A percentile compares a stretch with the other conserved stretches of the same genome.
These are phyloP conservation scores for Lasioglossum vierecki DNA, from an alignment of 2,888 invertebrate species.

Conservation along the genomic window DNA sequence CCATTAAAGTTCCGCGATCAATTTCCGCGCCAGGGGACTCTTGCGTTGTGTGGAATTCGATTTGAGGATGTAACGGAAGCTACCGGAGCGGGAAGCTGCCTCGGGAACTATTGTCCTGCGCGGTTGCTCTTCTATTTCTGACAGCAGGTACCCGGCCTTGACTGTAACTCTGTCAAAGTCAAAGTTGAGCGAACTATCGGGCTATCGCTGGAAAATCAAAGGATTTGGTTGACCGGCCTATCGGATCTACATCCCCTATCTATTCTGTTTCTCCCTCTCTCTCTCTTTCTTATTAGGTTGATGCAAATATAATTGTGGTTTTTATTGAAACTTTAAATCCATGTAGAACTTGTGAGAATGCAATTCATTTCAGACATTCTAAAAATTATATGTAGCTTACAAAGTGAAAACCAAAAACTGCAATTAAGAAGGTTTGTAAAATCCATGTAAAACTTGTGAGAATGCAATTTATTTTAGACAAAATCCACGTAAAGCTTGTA, in stretches of 20 bases:
- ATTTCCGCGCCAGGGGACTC: conserved; percentile 16
- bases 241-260: neutral
- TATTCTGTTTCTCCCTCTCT: neutral
- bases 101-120: conserved; percentile 37
- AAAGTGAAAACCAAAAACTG: no score
- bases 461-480: no score
- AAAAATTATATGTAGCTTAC: no score
- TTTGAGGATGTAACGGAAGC: conserved; percentile 39
- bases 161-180: conserved; percentile 32
- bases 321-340: no score
- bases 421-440: no score
- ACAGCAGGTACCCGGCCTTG: conserved; percentile 40
- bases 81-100: conserved; percentile 11
- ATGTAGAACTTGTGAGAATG: no score
- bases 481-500: no score
- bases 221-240: neutral
- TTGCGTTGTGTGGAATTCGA: conserved; percentile 16
- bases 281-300: neutral
- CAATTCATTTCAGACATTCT: neutral
- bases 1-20: conserved; percentile 48
- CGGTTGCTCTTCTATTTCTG: conserved; percentile 36
- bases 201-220: neutral
- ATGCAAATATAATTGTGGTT: neutral
- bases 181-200: conserved; percentile 55
- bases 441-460: no score